These are phyloP conservation scores for Apostichopus leukothele DNA, from an alignment of 53 echinoderm and acorn worm genomes.

Conservation along the genomic window DNA sequence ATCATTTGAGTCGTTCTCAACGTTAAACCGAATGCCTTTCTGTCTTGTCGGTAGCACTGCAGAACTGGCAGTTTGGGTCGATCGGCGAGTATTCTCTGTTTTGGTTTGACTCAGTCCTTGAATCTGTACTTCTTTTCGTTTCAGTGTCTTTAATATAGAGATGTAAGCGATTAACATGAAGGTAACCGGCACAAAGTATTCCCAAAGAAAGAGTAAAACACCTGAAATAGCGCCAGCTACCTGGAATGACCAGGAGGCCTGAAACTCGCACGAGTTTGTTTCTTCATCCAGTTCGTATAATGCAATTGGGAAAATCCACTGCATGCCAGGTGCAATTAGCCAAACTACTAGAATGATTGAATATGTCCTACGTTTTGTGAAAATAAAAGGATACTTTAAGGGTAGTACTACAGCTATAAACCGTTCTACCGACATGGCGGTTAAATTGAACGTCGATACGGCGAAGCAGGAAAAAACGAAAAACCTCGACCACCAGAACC, in stretches of 20 bases:
- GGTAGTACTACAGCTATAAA: constrained; percentile 87
- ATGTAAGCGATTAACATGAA: constrained; percentile 81
- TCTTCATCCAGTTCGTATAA: constrained; percentile 47
- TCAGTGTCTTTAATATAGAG: constrained; percentile 60
- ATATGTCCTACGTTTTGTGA: constrained; percentile 61
- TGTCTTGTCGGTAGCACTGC: background rate
- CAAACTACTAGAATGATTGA: constrained; percentile 62
- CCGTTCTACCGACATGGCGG: constrained; percentile 82
- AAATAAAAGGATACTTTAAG: constrained; percentile 65
- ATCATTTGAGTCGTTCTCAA: background rate
- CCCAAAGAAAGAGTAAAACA: constrained; percentile 71
- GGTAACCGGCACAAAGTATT: constrained; percentile 74
- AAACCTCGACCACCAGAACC: constrained; percentile 94
- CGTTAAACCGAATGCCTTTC: constrained; percentile 33
- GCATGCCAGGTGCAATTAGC: constrained; percentile 81
- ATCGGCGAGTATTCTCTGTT: constrained; percentile 36
- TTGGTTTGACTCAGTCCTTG: constrained; percentile 47
- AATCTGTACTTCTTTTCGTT: constrained; percentile 54
- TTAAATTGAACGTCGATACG: constrained; percentile 84
- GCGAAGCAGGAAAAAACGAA: constrained; percentile 85
- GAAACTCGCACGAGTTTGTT: constrained; percentile 50
- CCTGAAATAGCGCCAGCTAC: constrained; percentile 58
- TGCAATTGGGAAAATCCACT: constrained; percentile 71
- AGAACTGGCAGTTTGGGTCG: background rate
- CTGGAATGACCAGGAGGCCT: constrained; percentile 55